Evolutionary conservation across 2,113 vertebrate species (phyloP).

Genomic region (Pituophis catenifer): DNA sequence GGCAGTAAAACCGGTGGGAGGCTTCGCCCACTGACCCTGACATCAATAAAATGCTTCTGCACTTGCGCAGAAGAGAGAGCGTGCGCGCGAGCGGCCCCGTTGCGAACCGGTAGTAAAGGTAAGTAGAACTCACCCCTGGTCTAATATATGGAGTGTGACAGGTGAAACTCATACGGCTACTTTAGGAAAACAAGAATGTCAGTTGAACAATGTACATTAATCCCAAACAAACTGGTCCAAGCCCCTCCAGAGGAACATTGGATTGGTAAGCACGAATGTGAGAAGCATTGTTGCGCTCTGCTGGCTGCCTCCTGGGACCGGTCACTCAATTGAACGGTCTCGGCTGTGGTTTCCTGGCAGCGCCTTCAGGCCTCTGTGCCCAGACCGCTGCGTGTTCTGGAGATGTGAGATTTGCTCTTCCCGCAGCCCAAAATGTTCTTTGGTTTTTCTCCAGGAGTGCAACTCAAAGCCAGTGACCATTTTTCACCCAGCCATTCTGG

Average conservation of each 20-base stretch:
- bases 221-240: not conserved
- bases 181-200: not conserved
- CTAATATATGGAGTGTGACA: not conserved
- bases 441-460: not conserved
- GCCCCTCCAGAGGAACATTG: not conserved
- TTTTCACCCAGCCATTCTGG: not conserved
- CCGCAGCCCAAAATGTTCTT: not conserved
- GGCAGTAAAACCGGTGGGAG: too few species aligned
- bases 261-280: not conserved
- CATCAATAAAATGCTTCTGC: too few species aligned
- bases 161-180: not conserved
- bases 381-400: not conserved
- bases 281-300: not conserved
- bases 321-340: not conserved
- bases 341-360: not conserved
- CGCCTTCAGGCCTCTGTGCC: not conserved
- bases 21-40: too few species aligned
- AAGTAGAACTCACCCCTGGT: too few species aligned
- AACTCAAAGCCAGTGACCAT: not conserved
- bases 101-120: too few species aligned
- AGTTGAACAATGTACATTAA: not conserved
- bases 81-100: too few species aligned
- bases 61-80: too few species aligned
- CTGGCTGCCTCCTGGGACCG: not conserved
- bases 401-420: not conserved